Evolutionary conservation across 2,113 vertebrate genomes (phyloP).

Genomic region (Pomatostomus ruficeps): DNA sequence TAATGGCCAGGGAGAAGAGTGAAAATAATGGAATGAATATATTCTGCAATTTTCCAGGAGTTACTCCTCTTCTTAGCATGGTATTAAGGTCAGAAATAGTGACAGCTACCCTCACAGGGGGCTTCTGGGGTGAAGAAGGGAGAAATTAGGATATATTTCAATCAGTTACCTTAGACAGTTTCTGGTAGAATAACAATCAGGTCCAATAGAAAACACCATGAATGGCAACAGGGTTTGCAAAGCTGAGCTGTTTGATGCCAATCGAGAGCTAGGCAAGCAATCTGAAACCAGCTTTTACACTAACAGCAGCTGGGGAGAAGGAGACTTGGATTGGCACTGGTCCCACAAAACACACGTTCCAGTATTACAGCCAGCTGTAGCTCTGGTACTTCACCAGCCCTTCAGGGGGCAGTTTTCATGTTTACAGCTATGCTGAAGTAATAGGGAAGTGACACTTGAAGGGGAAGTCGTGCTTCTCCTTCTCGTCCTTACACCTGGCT

Average conservation of each 20-base stretch:
- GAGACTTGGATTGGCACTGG: background rate
- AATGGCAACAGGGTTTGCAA: background rate
- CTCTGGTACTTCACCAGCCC: background rate
- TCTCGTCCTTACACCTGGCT: background rate
- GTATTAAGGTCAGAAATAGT: background rate
- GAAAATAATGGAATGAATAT: background rate
- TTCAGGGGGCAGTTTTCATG: background rate
- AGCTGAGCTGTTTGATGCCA: background rate
- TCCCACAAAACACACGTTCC: background rate
- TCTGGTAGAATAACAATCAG: background rate
- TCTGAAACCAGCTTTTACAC: background rate
- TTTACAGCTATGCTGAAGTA: background rate
- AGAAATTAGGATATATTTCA: background rate
- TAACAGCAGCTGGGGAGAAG: background rate
- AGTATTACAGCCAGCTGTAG: background rate
- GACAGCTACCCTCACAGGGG: background rate
- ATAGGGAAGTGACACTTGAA: background rate
- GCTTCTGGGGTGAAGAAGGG: background rate
- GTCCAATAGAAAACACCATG: accelerated
- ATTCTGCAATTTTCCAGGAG: background rate
- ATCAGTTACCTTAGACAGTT: background rate
- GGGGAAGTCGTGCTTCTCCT: background rate
- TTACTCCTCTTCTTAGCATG: background rate
- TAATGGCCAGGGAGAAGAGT: background rate
- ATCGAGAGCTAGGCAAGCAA: background rate